Evolutionary conservation across 2,113 vertebrate species (phyloP).

Genomic region (Pachypanchax playfairii): DNA sequence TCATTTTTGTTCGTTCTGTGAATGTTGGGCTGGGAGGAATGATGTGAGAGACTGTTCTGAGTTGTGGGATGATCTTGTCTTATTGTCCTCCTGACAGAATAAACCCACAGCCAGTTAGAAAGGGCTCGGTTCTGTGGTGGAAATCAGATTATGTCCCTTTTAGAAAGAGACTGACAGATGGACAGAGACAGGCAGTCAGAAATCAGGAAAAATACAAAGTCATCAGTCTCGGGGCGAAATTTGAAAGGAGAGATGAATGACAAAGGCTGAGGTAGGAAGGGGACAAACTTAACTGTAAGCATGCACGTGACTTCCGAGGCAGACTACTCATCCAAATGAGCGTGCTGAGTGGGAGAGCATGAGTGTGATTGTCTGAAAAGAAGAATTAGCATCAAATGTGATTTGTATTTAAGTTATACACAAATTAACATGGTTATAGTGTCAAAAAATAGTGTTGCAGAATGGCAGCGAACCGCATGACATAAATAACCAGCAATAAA

Average conservation of each 20-base stretch:
- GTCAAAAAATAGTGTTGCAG: neutral
- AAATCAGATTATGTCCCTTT: slow-evolving; percentile 44
- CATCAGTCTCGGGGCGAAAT: slow-evolving; percentile 48
- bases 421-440: neutral
- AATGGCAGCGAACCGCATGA: neutral
- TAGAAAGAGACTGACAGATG: slow-evolving; percentile 60
- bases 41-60: neutral
- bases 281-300: neutral
- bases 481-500: slow-evolving; percentile 16
- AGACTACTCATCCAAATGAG: slow-evolving; percentile 23
- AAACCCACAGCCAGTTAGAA: slow-evolving; percentile 31
- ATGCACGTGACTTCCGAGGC: slow-evolving; percentile 21
- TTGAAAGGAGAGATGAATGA: slow-evolving; percentile 34
- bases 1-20: slow-evolving; percentile 6
- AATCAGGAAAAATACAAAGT: slow-evolving; percentile 47
- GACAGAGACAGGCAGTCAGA: slow-evolving; percentile 38
- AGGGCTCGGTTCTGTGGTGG: slow-evolving; percentile 17
- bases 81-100: slow-evolving; percentile 15
- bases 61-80: slow-evolving; percentile 20
- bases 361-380: slow-evolving; percentile 1
- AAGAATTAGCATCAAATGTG: neutral
- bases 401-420: neutral
- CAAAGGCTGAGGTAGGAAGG: neutral
- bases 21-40: neutral
- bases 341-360: slow-evolving; percentile 6